phyloP scores from a whole-genome alignment of 2,888 invertebrate species.

The Patella ulyssiponensis region DNA sequence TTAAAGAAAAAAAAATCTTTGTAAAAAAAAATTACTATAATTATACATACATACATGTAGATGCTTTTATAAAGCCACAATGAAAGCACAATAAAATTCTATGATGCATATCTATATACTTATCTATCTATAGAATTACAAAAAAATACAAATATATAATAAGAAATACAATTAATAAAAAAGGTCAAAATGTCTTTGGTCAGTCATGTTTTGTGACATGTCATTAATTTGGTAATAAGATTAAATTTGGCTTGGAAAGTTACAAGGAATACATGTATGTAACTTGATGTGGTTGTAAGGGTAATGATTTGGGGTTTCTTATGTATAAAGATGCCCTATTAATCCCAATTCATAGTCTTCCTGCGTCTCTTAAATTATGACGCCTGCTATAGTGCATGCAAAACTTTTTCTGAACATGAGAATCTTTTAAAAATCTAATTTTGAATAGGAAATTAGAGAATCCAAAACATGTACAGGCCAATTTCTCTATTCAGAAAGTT shows the following conservation, averaged over 20 bases:
- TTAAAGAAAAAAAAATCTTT: background rate
- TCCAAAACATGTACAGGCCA: too few species aligned
- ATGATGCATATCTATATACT: background rate
- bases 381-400: too few species aligned
- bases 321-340: too few species aligned
- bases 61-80: slow-evolving; percentile 7
- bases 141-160: background rate
- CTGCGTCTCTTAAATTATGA: too few species aligned
- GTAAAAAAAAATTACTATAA: background rate
- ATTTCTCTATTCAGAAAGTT: too few species aligned
- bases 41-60: background rate
- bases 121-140: background rate
- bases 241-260: background rate
- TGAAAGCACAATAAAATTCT: slow-evolving; percentile 5
- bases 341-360: too few species aligned
- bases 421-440: too few species aligned
- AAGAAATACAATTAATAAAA: slow-evolving; percentile 2
- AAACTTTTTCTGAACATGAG: too few species aligned
- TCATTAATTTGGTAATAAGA: background rate
- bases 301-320: background rate
- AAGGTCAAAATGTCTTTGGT: background rate
- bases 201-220: slow-evolving; percentile 12
- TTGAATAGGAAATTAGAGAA: too few species aligned
- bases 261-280: background rate
- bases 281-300: background rate